Base-by-base conservation (phyloP, 2,113 vertebrate species). In the Rynchops niger region DNA sequence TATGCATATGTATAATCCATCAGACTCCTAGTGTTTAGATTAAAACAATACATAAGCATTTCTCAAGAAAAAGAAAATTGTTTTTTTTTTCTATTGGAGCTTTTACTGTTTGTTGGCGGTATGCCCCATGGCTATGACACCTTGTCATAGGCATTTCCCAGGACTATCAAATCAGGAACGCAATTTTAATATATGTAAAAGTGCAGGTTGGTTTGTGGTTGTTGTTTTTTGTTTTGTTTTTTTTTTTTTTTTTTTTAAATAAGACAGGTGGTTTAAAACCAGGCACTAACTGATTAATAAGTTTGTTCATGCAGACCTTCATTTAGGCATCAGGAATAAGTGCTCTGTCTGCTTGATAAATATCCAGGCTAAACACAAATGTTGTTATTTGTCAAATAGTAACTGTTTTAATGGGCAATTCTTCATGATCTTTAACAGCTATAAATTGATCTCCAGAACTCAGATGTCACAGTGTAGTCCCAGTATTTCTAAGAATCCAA, bases 211-310 rank as follows among this genome's bases (percentile, higher is more conserved):
- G 12, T 36, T 63, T n/a, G 15, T 21, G 22, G 11, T 22, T 56
- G 45, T 53, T 20, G n/a, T n/a, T 3, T 32, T 67, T 47, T 55
- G 43, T 53, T 20, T 3, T n/a, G 63, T 42, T 55, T 40, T 40
- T 55, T 40, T 40, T 9, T 40, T 40, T 42, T 29, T 56, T 36
- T 43, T 17, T 58, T 83, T 83, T 27, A 29, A 97, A 94, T 91
- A 96, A 96, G 89, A 72, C 55, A 96, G 47, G 97, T 98, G 98
- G 93, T 98, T 94, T 98, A 97, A 97, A 97, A 97, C 89, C 95
- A 94, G 62, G 93, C 91, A 93, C 32, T 94, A 96, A 94, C 97
- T 98, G 98, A 98, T 98, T 98, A 99, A 98, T 98, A 98, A 97
- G 83, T 97, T 97, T 97, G 93, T 90, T 97, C 97, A 98, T 98